Base-by-base conservation (phyloP, 2,888 invertebrate species). In the Toxonevra muliebris region DNA sequence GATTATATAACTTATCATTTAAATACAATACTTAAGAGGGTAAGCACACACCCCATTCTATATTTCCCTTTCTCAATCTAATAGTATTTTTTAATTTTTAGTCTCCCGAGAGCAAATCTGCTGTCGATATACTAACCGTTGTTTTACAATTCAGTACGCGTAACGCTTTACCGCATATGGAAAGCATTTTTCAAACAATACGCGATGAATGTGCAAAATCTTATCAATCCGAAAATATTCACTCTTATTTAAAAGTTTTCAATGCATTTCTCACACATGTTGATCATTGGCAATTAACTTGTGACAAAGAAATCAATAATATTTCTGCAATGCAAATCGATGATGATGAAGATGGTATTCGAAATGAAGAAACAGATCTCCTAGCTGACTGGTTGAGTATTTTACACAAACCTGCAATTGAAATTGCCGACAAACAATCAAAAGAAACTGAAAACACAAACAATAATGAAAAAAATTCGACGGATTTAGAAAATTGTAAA, bases 1-100 rank as follows among this genome's bases (percentile, higher is more conserved):
- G 93, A 93, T 82, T 94, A 93, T 80, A 88, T 93, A 78, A 90
- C 91, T 0, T 90, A 89, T 77, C 90, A 92, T 75, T 87, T 94
- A 66, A 90, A 90, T 41, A 82, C 87, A 0, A 87, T 89, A 76
- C 86, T 93, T 1, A 90, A 89, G 68, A 88, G 87, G 84, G 87
- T 88, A 78, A 69, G 68, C 59, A 11, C 19, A 13, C 52, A 52
- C 30, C 30, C 7, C 50, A 17, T 43, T n/a, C 40, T 45, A 9
- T 17, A 19, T 53, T 59, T 10, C 4, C 30, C 11, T 0, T 5
- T 57, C 8, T n/a, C 10, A 12, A 45, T 11, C 8, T 4, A 8
- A 40, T 2, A 11, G 2, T 13, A 30, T 13, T 42, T 40, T 48
- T 52, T 40, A 45, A 17, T 11, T 41, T 61, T 3, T 59, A 82